Evolutionary conservation across 1,140 invertebrate species (phyloP), one percentile per base, ranked within the genome.

Genomic region (Adoxophyes honmai): DNA sequence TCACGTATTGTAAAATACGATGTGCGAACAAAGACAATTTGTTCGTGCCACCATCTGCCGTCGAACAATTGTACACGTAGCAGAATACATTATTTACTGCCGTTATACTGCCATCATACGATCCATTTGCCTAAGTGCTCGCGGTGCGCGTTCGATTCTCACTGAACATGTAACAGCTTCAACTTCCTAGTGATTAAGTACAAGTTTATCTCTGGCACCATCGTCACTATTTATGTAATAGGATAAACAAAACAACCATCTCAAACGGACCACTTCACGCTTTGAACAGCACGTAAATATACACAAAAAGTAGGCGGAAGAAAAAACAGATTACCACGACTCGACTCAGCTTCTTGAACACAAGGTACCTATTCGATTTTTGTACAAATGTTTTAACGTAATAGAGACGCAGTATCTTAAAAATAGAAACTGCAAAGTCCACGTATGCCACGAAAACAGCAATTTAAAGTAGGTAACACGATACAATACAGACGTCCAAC

Each of bases 11-110:
- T 44, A 44, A 18, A 18, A 44, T 15, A 44, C 16, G 18, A 15
- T 18, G 18, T 44, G 39, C 18, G 39, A 44, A 44, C 39, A 44
- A 44, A 44, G 39, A 44, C 39, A 44, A 44, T 44, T 42, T 16
- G 39, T 16, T 15, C 16, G 16, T 11, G 39, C 39, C 39, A 16
- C 18, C 16, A 16, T 16, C 39, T 18, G 16, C 39, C 18, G 39
- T 44, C 16, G 16, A 44, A 21, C 39, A 44, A 44, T 44, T 16
- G 39, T 10, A 36, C 39, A 18, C 39, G 39, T 44, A 6, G 39
- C 13, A 21, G 39, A 44, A 44, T 44, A 44, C 39, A 44, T 44
- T 44, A 44, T 28, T 28, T 13, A 4, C 16, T 28, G 39, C 39
- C 39, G 39, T 44, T 44, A 44, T 16, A 28, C 6, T 28, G 38